Evolutionary conservation across 2,888 invertebrate species (phyloP).

Genomic region (Muschampia plurimacula): DNA sequence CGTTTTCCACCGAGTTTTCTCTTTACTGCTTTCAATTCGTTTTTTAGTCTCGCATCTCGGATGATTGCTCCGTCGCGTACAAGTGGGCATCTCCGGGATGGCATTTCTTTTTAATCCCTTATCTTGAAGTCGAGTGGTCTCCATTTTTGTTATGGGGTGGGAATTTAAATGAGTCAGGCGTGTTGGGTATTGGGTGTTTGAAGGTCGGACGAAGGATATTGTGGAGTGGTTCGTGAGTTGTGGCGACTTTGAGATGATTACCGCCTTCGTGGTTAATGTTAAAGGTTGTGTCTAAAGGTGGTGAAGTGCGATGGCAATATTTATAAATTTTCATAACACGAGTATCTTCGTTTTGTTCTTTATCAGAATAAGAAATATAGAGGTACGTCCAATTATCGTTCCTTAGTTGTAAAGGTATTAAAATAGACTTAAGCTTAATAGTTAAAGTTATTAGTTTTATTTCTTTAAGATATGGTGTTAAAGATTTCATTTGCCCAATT

Average conservation of each 20-base stretch:
- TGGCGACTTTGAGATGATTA: conserved; percentile 23
- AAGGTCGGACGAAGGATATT: conserved; percentile 32
- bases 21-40: conserved; percentile 56
- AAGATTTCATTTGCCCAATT: too few species aligned
- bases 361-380: too few species aligned
- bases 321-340: background rate
- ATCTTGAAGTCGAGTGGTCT: conserved; percentile 55
- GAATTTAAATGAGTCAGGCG: conserved; percentile 68
- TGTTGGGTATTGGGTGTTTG: conserved; percentile 36
- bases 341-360: background rate
- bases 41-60: conserved; percentile 61
- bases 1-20: conserved; percentile 59
- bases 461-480: too few species aligned
- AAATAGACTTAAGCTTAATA: too few species aligned
- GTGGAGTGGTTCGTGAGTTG: background rate
- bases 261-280: background rate
- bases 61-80: conserved; percentile 62
- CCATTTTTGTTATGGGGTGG: conserved; percentile 46
- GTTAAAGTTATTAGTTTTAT: too few species aligned
- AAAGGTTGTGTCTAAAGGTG: background rate
- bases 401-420: too few species aligned
- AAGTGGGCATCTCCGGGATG: conserved; percentile 62
- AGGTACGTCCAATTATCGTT: too few species aligned
- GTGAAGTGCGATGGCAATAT: background rate
- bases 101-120: conserved; percentile 75